These are phyloP conservation scores for Himalopsyche japonica DNA, from an alignment of 2,888 invertebrate species.

Conservation along the genomic window DNA sequence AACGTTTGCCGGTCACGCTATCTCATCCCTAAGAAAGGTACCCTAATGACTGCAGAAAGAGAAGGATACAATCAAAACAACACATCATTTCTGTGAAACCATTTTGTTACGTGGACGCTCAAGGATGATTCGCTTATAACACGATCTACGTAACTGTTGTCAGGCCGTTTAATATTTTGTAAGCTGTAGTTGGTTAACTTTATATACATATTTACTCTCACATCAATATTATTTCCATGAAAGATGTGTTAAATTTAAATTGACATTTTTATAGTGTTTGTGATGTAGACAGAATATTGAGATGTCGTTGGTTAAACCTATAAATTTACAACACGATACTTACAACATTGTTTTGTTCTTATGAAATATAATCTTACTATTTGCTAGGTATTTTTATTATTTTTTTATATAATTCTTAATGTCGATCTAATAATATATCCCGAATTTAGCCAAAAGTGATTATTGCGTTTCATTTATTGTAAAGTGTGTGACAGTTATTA, in stretches of 20 bases:
- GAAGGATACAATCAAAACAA: conserved; percentile 25
- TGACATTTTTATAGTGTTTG: too few relatives aligned
- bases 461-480: too few relatives aligned
- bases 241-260: not conserved
- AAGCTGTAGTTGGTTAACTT: not conserved
- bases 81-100: conserved; percentile 30
- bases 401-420: too few relatives aligned
- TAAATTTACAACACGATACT: too few relatives aligned
- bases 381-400: too few relatives aligned
- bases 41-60: conserved; percentile 23
- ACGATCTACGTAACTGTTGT: not conserved
- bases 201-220: not conserved
- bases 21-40: conserved; percentile 5
- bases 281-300: too few relatives aligned
- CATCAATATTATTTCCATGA: not conserved
- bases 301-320: too few relatives aligned
- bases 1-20: conserved; percentile 31
- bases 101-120: conserved; percentile 20
- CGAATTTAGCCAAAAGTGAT: too few relatives aligned
- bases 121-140: conserved; percentile 19
- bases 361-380: too few relatives aligned
- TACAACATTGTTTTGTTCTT: too few relatives aligned
- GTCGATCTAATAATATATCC: too few relatives aligned
- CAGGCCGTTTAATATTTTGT: not conserved
- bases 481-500: too few relatives aligned